Evolutionary conservation across 2,113 vertebrate species (phyloP).

Genomic region (Oenanthe melanoleuca): DNA sequence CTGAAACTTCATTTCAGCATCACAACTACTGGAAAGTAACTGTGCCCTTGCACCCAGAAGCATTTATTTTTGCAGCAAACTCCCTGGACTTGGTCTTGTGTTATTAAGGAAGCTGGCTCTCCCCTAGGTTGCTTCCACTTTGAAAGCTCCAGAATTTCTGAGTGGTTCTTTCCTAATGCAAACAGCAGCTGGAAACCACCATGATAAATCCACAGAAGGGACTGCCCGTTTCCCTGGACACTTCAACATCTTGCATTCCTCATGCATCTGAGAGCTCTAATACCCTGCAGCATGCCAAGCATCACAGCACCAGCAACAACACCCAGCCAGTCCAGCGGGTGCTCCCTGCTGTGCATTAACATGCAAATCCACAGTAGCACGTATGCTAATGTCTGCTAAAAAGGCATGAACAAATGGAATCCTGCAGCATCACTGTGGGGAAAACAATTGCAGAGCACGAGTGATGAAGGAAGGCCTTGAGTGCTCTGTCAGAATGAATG

Average conservation of each 20-base stretch:
- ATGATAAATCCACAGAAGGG: not conserved
- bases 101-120: not conserved
- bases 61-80: not conserved
- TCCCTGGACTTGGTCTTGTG: not conserved
- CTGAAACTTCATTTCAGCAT: not conserved
- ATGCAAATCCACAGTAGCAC: not conserved
- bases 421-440: not conserved
- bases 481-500: not conserved
- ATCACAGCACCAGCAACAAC: not conserved
- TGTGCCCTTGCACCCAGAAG: not conserved
- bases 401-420: not conserved
- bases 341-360: not conserved
- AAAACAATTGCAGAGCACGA: not conserved
- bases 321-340: not conserved
- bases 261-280: not conserved
- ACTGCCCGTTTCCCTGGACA: not conserved
- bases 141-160: not conserved
- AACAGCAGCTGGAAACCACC: not conserved
- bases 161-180: not conserved
- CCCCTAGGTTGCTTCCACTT: not conserved
- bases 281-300: not conserved
- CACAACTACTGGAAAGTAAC: not conserved
- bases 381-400: not conserved
- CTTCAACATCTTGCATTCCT: not conserved
- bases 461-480: not conserved